phyloP scores from a whole-genome alignment of 2,797 vertebrate genomes.

The Luscinia luscinia region DNA sequence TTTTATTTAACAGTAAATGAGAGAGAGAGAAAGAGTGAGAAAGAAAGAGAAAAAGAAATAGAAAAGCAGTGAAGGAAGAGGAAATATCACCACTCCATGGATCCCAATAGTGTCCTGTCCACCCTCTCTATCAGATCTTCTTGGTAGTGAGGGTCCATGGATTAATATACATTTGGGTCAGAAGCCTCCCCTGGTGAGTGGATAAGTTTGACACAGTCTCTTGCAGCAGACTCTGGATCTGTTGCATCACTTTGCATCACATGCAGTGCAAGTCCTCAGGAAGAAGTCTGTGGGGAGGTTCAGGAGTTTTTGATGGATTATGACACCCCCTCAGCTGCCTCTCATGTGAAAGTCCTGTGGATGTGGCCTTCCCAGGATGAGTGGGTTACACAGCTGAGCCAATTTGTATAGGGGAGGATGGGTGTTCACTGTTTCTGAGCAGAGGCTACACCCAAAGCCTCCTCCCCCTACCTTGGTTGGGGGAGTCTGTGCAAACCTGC shows the following conservation, averaged over 20 bases:
- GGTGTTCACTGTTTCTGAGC: neutral
- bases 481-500: neutral
- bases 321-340: too few species aligned
- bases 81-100: neutral
- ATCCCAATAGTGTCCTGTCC: fast-evolving
- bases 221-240: neutral
- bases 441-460: neutral
- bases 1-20: neutral
- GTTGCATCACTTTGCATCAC: too few species aligned
- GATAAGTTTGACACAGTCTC: neutral
- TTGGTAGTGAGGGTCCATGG: neutral
- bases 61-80: neutral
- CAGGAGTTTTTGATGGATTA: too few species aligned
- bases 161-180: neutral
- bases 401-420: neutral
- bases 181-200: too few species aligned
- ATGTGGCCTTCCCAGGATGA: too few species aligned
- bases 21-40: neutral
- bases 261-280: too few species aligned
- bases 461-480: neutral
- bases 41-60: neutral
- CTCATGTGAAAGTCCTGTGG: too few species aligned
- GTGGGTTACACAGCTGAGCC: too few species aligned
- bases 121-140: neutral
- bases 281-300: too few species aligned